phyloP scores from a whole-genome alignment of 2,113 vertebrate species.

The Percopsis transmontana region DNA sequence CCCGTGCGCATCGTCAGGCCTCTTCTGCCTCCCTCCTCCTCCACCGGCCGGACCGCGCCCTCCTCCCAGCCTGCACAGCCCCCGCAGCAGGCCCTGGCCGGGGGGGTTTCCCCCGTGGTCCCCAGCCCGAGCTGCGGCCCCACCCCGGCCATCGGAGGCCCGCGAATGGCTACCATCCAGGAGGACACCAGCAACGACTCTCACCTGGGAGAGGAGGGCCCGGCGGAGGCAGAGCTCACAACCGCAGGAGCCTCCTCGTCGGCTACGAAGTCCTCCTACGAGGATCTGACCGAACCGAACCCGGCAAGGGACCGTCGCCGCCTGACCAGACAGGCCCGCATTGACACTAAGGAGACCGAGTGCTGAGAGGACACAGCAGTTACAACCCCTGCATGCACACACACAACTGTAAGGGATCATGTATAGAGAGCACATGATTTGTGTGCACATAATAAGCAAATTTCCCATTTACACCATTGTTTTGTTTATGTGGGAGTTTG shows the following conservation, averaged over 20 bases:
- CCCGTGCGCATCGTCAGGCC: constrained; percentile 87
- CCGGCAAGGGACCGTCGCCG: constrained; percentile 82
- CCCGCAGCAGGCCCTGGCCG: constrained; percentile 36
- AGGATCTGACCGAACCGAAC: constrained; percentile 89
- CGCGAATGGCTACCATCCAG: constrained; percentile 93
- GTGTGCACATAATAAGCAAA: background rate
- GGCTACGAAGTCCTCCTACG: constrained; percentile 88
- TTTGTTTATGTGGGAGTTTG: background rate
- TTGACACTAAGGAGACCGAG: constrained; percentile 94
- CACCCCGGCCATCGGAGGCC: constrained; percentile 69
- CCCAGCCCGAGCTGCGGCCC: constrained; percentile 54
- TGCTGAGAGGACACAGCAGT: constrained; percentile 76
- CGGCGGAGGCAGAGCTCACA: constrained; percentile 84
- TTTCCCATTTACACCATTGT: background rate
- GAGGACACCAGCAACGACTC: constrained; percentile 94
- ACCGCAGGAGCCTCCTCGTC: constrained; percentile 80
- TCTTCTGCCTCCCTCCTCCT: constrained; percentile 71
- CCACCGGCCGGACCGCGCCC: constrained; percentile 60
- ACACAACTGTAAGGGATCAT: constrained; percentile 32
- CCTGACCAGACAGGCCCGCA: constrained; percentile 87
- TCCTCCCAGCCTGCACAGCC: constrained; percentile 75
- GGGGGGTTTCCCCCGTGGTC: constrained; percentile 34
- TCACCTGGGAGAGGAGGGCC: constrained; percentile 83
- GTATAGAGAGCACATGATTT: background rate
- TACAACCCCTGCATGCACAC: background rate